Evolutionary conservation across 2,113 vertebrate genomes (phyloP).

Genomic region (Nycticebus coucang): DNA sequence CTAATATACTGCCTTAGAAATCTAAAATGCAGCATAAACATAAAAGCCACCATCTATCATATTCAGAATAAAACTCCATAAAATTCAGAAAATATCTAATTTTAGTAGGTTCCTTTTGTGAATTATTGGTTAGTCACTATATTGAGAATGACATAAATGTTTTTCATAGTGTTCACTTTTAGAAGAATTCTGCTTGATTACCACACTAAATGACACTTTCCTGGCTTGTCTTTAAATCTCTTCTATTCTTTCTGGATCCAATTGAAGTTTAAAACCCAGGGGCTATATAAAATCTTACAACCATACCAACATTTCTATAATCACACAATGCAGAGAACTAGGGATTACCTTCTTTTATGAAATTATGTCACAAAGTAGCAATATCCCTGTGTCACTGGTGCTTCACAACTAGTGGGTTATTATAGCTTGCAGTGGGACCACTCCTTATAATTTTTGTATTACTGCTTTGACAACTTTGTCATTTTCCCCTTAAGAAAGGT

Average conservation of each 20-base stretch:
- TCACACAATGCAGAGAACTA: background rate
- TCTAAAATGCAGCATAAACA: constrained; percentile 12
- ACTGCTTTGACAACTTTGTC: constrained; percentile 44
- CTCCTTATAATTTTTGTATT: constrained; percentile 38
- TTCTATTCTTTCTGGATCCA: constrained; percentile 59
- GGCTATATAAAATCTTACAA: constrained; percentile 66
- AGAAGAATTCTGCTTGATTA: constrained; percentile 65
- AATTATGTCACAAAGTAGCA: constrained; percentile 35
- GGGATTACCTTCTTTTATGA: background rate
- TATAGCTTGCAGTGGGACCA: background rate
- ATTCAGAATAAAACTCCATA: constrained; percentile 24
- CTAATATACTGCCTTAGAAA: background rate
- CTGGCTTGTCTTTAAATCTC: constrained; percentile 63
- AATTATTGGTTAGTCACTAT: constrained; percentile 52
- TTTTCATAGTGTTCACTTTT: constrained; percentile 48
- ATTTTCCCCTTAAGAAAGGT: constrained; percentile 40
- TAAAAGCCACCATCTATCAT: constrained; percentile 23
- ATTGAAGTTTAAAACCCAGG: constrained; percentile 61
- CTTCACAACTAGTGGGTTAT: background rate
- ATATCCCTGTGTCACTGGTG: background rate
- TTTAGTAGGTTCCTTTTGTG: constrained; percentile 38
- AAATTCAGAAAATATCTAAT: constrained; percentile 52
- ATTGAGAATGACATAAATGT: constrained; percentile 38
- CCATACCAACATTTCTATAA: constrained; percentile 60
- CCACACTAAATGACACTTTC: constrained; percentile 46